A percentile compares a stretch with the other conserved stretches of the same genome.
These are phyloP conservation scores for Notiomystis cincta DNA, from an alignment of 2,113 vertebrate species.

Conservation along the genomic window DNA sequence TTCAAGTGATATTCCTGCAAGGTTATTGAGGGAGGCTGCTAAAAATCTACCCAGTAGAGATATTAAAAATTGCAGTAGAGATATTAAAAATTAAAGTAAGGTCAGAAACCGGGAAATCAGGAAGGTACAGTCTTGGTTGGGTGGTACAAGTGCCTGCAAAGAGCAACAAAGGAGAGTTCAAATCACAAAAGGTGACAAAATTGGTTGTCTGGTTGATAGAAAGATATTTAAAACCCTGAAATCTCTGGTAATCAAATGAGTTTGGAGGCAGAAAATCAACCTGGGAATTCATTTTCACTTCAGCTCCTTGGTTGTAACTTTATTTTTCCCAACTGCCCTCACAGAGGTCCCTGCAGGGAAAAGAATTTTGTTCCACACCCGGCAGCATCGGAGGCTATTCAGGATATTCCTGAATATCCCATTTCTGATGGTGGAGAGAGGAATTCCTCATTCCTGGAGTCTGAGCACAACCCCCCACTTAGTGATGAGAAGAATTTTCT, in stretches of 20 bases:
- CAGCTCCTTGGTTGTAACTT: background rate
- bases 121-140: background rate
- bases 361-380: background rate
- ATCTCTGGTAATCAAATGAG: background rate
- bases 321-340: background rate
- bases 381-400: fast-evolving
- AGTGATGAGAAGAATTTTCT: background rate
- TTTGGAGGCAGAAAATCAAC: background rate
- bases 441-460: background rate
- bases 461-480: background rate
- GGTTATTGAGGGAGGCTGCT: background rate
- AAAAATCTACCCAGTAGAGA: background rate
- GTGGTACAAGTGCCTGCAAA: background rate
- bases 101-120: background rate
- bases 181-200: background rate
- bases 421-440: background rate
- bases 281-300: background rate
- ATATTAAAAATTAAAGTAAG: background rate
- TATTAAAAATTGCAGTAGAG: background rate
- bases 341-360: background rate
- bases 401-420: background rate
- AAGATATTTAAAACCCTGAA: background rate
- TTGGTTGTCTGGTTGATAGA: background rate
- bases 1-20: background rate
- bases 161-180: background rate